Evolutionary conservation across 2,888 invertebrate species (phyloP), one percentile per base, ranked within the genome.

Genomic region (Empis livida): DNA sequence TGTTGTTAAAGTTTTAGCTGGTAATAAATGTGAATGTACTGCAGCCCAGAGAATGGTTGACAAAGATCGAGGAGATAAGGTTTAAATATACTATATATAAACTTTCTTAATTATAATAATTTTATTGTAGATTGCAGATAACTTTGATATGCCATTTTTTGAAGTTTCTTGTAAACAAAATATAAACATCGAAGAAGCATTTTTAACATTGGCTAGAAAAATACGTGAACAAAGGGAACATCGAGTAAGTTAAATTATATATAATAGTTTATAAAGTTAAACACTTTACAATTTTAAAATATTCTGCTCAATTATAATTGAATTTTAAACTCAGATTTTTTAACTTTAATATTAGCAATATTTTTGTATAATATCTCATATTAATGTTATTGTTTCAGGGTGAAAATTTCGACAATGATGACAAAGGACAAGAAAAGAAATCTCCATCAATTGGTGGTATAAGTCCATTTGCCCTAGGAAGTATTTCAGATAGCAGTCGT

Each of bases 151-250:
- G 79, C 87, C 88, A 31, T 89, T 89, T 65, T 87, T 85, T 63
- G 89, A 89, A 70, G 87, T 89, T 13, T 89, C 89, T 11, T 89
- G 89, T 70, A 89, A 89, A 69, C 83, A 81, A 57, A 82, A 89
- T 63, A 79, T 89, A 50, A 88, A 89, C 59, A 87, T 89, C 59
- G 87, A 88, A 64, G 83, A 85, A 62, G 81, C 86, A 44, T 89
- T 89, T 66, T 68, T 88, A 54, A 82, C 84, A 42, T 70, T 89
- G 62, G 87, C 89, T 52, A 76, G 87, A 64, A 82, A 81, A 73
- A 89, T 89, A 69, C 75, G 87, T 50, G 87, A 88, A 70, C 84
- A 85, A 67, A 73, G 84, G 58, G 83, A 84, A 59, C 77, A 79
- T 55, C 77, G 83, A 71, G 85, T 84, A 70, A 71, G 66, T 51